Evolutionary conservation across 2,888 invertebrate species (phyloP).

Genomic region (Malthinus flaveolus): DNA sequence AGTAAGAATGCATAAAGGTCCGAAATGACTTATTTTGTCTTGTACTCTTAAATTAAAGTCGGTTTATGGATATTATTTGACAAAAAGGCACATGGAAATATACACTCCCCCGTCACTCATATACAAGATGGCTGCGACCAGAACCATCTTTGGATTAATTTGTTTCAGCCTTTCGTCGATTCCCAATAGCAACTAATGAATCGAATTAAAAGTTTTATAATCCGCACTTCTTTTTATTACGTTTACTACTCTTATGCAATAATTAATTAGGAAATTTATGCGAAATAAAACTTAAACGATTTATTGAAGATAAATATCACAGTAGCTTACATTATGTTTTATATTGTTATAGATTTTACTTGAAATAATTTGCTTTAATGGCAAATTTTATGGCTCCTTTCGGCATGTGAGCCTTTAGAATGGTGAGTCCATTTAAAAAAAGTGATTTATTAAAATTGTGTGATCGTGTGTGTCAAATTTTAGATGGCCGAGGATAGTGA

Average conservation of each 20-base stretch:
- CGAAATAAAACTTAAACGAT: neutral
- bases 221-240: neutral
- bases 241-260: neutral
- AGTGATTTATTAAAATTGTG: neutral
- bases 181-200: neutral
- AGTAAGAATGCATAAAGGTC: neutral
- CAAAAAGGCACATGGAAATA: constrained; percentile 55
- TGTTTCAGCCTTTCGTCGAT: constrained; percentile 14
- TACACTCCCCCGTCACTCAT: constrained; percentile 55
- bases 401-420: constrained; percentile 23
- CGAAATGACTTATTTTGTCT: constrained; percentile 18
- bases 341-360: constrained; percentile 19
- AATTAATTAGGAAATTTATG: neutral
- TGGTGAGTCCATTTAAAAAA: constrained; percentile 11
- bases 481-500: constrained; percentile 85
- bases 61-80: constrained; percentile 41
- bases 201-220: neutral
- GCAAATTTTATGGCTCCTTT: constrained; percentile 20
- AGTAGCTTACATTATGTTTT: neutral
- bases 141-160: constrained; percentile 45
- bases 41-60: neutral
- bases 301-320: no score
- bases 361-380: constrained; percentile 10
- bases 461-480: constrained; percentile 27
- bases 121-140: constrained; percentile 56